Conservation (phyloP, 2,797 vertebrate genomes). For the Malurus splendens region DNA sequence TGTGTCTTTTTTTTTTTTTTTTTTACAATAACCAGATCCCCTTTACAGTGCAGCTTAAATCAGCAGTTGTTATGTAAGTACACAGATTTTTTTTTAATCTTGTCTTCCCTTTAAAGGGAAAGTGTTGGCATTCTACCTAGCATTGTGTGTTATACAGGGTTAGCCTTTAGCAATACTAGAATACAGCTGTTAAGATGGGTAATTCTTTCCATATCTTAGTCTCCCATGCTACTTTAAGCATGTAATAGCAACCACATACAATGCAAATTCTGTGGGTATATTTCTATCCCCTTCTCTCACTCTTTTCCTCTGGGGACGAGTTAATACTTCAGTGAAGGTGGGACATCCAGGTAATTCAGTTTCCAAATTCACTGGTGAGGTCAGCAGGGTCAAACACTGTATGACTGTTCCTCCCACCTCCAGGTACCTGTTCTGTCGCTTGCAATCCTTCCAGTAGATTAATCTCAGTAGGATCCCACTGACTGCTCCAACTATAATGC, state of each 20-base stretch:
- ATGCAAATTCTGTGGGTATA: neutral
- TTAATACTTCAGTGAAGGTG: neutral
- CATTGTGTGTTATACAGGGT: rapidly evolving
- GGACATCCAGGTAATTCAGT: neutral
- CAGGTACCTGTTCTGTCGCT: neutral
- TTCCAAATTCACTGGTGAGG: neutral
- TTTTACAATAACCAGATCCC: neutral
- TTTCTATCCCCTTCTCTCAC: neutral
- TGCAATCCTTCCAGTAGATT: rapidly evolving
- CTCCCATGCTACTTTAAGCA: neutral
- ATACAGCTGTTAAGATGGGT: neutral
- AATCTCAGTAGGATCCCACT: neutral
- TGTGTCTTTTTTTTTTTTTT: neutral
- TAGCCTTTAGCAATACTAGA: neutral
- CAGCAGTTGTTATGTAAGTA: neutral
- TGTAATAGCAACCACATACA: neutral
- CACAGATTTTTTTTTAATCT: neutral
- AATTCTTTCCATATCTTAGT: neutral
- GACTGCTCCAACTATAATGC: rapidly evolving
- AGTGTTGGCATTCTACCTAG: neutral
- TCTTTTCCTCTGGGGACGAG: neutral
- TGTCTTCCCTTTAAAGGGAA: neutral
- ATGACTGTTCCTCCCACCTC: neutral
- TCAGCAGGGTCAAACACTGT: neutral
- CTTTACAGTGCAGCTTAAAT: neutral